Conservation (phyloP, 2,113 vertebrate species). For the pig (Sus scrofa) region T2T-Sscrofa CM000819.6:4233001-4233500, state of each 20-base stretch:
- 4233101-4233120: not conserved
- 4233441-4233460: not conserved
- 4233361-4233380: conserved; percentile 25
- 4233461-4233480: not conserved
- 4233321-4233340: not conserved
- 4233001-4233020: not conserved
- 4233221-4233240: not conserved
- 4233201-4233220: not conserved
- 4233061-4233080: not conserved
- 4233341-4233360: not conserved
- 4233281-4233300: fast-evolving
- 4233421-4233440: conserved; percentile 64
- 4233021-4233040: not conserved
- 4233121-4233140: fast-evolving
- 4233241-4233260: fast-evolving
- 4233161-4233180: not conserved
- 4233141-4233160: not conserved
- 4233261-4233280: fast-evolving
- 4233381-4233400: conserved; percentile 25
- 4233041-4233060: fast-evolving
- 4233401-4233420: conserved; percentile 58
- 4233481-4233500: conserved; percentile 63
- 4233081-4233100: not conserved
- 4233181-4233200: not conserved
- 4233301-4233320: not conserved